These are phyloP conservation scores for Meles meles DNA, from an alignment of 2,113 vertebrate species.

Conservation along the genomic window DNA sequence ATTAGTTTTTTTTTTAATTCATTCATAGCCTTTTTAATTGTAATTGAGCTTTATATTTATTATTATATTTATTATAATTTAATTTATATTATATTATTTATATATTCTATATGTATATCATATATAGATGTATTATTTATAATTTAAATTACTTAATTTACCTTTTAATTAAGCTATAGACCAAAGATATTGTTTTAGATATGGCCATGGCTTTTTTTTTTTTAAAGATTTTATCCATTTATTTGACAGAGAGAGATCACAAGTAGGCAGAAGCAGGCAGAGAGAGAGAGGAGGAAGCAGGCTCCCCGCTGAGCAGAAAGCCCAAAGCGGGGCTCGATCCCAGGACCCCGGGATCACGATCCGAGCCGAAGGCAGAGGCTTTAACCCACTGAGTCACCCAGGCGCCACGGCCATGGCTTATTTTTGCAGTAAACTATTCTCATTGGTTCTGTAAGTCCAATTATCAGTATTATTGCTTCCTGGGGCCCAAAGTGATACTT, in stretches of 20 bases:
- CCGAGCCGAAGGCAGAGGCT: too few relatives aligned
- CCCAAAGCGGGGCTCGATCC: too few relatives aligned
- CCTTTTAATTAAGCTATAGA: not conserved
- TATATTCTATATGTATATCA: not conserved
- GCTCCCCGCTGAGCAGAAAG: too few relatives aligned
- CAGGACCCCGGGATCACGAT: too few relatives aligned
- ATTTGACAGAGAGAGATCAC: too few relatives aligned
- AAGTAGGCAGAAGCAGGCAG: too few relatives aligned
- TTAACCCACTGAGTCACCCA: too few relatives aligned
- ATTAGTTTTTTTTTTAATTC: not conserved
- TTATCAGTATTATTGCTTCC: not conserved
- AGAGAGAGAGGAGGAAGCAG: too few relatives aligned
- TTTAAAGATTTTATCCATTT: too few relatives aligned
- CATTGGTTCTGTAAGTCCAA: not conserved
- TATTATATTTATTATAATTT: not conserved
- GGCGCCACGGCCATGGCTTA: not conserved
- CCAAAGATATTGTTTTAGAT: not conserved
- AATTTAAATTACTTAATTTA: not conserved
- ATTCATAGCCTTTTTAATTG: not conserved
- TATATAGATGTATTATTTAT: not conserved
- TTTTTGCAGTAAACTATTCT: not conserved
- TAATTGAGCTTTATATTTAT: not conserved
- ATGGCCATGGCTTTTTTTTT: not conserved
- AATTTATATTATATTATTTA: not conserved
- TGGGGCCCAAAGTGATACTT: not conserved